Conservation (phyloP, 2,113 vertebrate species). For the Pelmatolapia mariae region DNA sequence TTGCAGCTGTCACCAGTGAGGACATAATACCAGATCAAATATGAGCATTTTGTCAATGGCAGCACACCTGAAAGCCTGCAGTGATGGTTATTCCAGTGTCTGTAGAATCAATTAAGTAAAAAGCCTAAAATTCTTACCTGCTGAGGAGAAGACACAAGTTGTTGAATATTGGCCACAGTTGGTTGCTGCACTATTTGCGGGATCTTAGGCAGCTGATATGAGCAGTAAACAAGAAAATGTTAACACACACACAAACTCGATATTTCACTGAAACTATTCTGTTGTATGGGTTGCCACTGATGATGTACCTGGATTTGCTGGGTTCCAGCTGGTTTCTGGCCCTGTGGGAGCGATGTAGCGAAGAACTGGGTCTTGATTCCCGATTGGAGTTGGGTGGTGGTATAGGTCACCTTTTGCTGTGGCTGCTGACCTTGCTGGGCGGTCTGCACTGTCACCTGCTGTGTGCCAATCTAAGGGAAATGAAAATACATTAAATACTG, state of each 20-base stretch:
- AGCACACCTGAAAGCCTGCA: neutral
- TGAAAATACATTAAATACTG: neutral
- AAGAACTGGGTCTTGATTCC: constrained; percentile 93
- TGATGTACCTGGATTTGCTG: constrained; percentile 86
- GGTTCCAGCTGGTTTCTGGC: constrained; percentile 82
- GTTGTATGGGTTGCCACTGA: neutral
- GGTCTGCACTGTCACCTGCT: constrained; percentile 83
- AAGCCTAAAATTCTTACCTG: constrained; percentile 70
- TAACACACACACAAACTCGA: neutral
- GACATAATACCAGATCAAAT: neutral
- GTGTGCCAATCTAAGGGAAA: constrained; percentile 40
- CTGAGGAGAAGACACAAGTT: constrained; percentile 85
- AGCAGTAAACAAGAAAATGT: constrained; percentile 15
- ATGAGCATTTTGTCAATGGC: neutral
- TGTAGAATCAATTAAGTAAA: neutral
- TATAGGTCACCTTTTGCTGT: constrained; percentile 88
- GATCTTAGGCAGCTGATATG: constrained; percentile 79
- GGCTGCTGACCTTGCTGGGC: constrained; percentile 77
- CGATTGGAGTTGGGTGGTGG: constrained; percentile 76
- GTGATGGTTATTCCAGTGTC: neutral
- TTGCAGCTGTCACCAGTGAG: neutral
- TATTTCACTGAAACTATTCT: neutral
- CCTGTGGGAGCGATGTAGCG: constrained; percentile 81
- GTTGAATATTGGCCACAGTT: constrained; percentile 79
- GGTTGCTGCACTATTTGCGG: constrained; percentile 83